These are phyloP conservation scores for Xiphorhynchus erythropygius DNA, from an alignment of 2,797 vertebrate species.

Conservation along the genomic window DNA sequence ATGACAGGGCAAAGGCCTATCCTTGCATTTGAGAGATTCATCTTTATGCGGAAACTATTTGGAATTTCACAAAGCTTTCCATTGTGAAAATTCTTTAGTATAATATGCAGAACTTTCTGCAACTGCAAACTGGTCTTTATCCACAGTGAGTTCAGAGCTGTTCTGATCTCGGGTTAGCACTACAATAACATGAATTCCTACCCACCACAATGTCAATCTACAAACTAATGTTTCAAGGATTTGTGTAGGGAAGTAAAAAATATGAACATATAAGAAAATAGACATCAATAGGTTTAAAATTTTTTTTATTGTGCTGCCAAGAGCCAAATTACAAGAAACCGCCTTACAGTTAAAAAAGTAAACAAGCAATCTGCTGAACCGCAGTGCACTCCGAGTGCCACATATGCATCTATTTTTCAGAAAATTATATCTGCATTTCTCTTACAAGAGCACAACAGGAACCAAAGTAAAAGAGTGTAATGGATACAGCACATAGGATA, in stretches of 20 bases:
- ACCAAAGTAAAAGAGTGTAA: conserved; percentile 87
- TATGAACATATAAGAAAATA: not conserved
- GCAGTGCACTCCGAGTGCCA: conserved; percentile 85
- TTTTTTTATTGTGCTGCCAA: conserved; percentile 85
- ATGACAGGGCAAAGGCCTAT: not conserved
- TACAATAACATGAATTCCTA: not conserved
- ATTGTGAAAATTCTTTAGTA: not conserved
- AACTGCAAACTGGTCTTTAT: not conserved
- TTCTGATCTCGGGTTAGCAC: not conserved
- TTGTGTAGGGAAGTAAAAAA: not conserved
- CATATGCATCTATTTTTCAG: conserved; percentile 85
- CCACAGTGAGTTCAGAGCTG: not conserved
- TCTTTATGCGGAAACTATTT: not conserved
- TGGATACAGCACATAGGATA: conserved; percentile 88
- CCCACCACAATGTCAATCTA: not conserved
- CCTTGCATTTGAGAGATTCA: not conserved
- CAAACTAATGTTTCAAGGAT: not conserved
- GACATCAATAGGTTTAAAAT: conserved; percentile 61
- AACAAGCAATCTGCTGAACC: conserved; percentile 82
- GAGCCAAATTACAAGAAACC: conserved; percentile 84
- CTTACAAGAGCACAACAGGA: conserved; percentile 88
- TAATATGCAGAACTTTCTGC: not conserved
- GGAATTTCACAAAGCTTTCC: not conserved
- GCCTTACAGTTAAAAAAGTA: conserved; percentile 80
- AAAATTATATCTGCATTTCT: conserved; percentile 86